Evolutionary conservation across 1,140 invertebrate species (phyloP), one percentile per base, ranked within the genome.

Genomic region (Armadillidium nasatum): DNA sequence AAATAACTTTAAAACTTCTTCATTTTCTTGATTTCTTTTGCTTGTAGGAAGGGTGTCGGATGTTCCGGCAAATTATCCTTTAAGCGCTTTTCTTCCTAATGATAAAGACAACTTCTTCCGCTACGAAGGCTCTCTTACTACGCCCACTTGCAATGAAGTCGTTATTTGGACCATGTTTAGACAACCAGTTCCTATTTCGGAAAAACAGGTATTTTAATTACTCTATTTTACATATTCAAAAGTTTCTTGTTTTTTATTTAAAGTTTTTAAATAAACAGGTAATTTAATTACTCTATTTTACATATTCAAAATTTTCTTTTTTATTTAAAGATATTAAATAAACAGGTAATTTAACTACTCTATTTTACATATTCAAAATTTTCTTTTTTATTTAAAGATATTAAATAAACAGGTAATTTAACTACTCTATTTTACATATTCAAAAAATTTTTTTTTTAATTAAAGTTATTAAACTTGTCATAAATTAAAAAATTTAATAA

Each of bases 71-170:
- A 44, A 70, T 11, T 76, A 76, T 43, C 74, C 74, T 0, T 82
- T 90, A 79, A 85, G 84, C 0, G 84, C 83, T 10, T 83, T 90
- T 1, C 60, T 90, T 9, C 86, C 85, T 9, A 84, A 87, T 78
- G 88, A 89, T 74, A 82, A 81, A 9, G 82, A 86, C 74, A 88
- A 89, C 82, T 91, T 89, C 81, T 93, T 91, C 82, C 83, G 90
- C 0, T 94, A 94, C 82, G 86, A 88, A 82, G 92, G 93, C 0
- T 88, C 85, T 76, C 82, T 88, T 71, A 85, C 86, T 82, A 92
- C 88, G 0, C 88, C 88, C 0, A 85, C 84, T 1, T 90, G 88
- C 80, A 82, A 82, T 45, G 87, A 89, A 82, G 83, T 82, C 15
- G 88, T 90, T 9, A 83, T 84, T 6, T 89, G 89, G 88, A 87